phyloP scores from a whole-genome alignment of 2,888 invertebrate genomes.

The Carcina quercana region DNA sequence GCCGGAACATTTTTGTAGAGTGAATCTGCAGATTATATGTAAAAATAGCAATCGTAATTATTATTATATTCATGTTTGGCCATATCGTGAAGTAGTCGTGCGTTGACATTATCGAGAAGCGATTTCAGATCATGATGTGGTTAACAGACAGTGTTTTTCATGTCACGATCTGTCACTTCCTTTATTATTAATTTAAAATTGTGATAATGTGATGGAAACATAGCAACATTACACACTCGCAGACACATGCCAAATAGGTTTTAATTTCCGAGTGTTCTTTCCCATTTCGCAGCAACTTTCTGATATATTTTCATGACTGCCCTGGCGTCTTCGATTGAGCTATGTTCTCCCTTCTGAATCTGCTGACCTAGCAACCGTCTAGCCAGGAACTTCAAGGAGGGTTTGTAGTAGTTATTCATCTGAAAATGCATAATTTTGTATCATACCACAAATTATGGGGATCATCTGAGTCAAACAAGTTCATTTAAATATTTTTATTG shows the following conservation, averaged over 20 bases:
- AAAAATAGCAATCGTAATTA: no score
- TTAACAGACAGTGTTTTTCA: no score
- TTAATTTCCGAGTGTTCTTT: not conserved
- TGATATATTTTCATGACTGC: slow-evolving; percentile 5
- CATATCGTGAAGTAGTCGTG: no score
- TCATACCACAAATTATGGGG: no score
- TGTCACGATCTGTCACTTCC: not conserved
- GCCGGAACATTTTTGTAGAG: no score
- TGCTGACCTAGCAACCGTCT: not conserved
- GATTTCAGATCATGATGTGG: no score
- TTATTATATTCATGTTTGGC: no score
- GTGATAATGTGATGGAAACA: not conserved
- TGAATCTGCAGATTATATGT: no score
- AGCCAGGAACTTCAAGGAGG: not conserved
- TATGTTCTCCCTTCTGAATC: slow-evolving; percentile 1
- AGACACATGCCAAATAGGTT: not conserved
- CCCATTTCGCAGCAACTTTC: not conserved
- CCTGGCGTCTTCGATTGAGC: slow-evolving; percentile 5
- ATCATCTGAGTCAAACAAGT: no score
- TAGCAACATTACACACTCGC: not conserved
- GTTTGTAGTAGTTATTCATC: not conserved
- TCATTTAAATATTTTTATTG: no score
- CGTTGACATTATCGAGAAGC: no score
- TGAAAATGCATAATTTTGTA: not conserved
- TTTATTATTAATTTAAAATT: not conserved